Evolutionary conservation across 2,888 invertebrate genomes (phyloP).

Genomic region (Monochamus alternatus): DNA sequence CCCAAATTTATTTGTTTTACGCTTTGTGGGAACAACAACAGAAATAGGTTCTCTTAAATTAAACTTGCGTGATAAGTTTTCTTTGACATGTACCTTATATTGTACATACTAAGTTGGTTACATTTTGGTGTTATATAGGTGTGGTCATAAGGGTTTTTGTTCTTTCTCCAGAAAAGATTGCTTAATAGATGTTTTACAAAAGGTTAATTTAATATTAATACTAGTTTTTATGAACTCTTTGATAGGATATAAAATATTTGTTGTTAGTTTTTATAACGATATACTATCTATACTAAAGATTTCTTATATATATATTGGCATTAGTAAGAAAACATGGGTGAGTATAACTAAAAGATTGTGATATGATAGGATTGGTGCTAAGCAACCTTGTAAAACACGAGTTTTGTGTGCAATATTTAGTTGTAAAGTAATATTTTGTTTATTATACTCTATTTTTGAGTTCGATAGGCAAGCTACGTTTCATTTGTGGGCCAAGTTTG

Average conservation of each 20-base stretch:
- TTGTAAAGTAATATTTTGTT: constrained; percentile 60
- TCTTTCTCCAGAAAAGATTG: constrained; percentile 49
- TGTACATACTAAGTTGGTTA: constrained; percentile 62
- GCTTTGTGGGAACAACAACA: constrained; percentile 32
- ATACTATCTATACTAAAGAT: constrained; percentile 65
- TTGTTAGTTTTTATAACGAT: constrained; percentile 67
- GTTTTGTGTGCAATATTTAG: constrained; percentile 70
- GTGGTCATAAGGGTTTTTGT: constrained; percentile 64
- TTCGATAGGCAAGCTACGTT: not conserved
- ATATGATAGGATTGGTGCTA: constrained; percentile 72
- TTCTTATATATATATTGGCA: constrained; percentile 63
- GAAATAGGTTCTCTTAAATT: constrained; percentile 41
- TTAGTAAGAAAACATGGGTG: constrained; percentile 54
- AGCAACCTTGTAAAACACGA: constrained; percentile 66
- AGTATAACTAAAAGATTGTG: constrained; percentile 66
- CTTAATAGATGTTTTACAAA: constrained; percentile 42
- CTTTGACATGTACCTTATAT: constrained; percentile 60
- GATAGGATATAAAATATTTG: constrained; percentile 54
- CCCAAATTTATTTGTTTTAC: constrained; percentile 29
- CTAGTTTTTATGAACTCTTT: constrained; percentile 45
- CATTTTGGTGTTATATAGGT: constrained; percentile 65
- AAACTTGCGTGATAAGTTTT: constrained; percentile 60
- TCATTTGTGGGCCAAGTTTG: not conserved
- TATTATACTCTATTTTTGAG: constrained; percentile 43
- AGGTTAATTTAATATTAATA: constrained; percentile 51